phyloP scores from a whole-genome alignment of 1,140 invertebrate genomes.

The Drosophila rhopaloa region DNA sequence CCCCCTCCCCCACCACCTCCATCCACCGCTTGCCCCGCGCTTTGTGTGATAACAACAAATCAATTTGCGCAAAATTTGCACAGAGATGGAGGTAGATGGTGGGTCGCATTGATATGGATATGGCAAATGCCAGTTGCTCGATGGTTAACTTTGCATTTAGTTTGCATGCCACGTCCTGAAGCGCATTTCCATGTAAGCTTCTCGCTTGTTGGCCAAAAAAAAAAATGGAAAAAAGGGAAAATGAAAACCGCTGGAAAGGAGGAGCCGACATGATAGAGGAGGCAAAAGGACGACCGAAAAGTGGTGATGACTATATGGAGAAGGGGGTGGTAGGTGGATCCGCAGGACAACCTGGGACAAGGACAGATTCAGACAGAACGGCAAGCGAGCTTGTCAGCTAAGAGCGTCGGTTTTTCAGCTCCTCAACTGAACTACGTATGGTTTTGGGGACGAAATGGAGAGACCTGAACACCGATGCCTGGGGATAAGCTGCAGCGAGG shows the following conservation, averaged over 20 bases:
- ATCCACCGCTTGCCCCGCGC: not conserved
- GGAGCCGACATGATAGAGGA: conserved; percentile 25
- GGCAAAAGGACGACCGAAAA: not conserved
- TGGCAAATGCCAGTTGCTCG: conserved; percentile 52
- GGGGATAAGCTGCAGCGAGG: conserved; percentile 29
- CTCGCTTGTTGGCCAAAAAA: conserved; percentile 69
- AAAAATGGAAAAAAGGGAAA: conserved; percentile 7
- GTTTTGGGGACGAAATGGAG: not conserved
- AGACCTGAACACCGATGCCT: not conserved
- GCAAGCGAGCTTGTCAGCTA: conserved; percentile 64
- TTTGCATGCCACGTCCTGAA: conserved; percentile 77
- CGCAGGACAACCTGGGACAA: not conserved
- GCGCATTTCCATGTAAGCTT: conserved; percentile 77
- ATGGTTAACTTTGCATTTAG: conserved; percentile 74
- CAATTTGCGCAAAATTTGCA: conserved; percentile 83
- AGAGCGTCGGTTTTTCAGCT: conserved; percentile 50
- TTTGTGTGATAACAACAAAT: conserved; percentile 78
- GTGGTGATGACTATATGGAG: no score
- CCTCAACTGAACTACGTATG: conserved; percentile 20
- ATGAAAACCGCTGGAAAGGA: conserved; percentile 41
- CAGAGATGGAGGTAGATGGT: conserved; percentile 26
- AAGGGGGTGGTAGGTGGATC: no score
- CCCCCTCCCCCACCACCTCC: no score
- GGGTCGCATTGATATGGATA: conserved; percentile 66
- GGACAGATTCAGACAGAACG: conserved; percentile 41